A percentile compares a stretch with the other conserved stretches of the same genome.
phyloP scores from a whole-genome alignment of 2,888 invertebrate genomes.

The Dicranocentrus wangi region DNA sequence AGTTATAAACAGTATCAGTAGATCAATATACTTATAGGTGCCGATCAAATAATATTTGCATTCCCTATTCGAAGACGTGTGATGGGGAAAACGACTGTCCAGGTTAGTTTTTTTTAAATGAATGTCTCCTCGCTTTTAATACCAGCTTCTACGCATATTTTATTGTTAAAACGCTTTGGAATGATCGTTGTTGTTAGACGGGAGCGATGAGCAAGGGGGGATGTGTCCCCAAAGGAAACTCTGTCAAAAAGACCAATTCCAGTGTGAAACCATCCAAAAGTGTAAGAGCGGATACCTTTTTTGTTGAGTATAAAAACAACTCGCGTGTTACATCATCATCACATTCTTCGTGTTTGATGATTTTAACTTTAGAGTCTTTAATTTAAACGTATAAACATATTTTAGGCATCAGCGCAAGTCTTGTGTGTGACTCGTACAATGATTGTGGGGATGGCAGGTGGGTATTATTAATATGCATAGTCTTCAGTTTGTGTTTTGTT shows the following conservation, averaged over 20 bases:
- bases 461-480: no score
- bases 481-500: no score
- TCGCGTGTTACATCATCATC: no score
- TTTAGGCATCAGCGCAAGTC: slow-evolving; percentile 74
- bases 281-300: slow-evolving; percentile 20
- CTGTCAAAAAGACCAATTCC: slow-evolving; percentile 58
- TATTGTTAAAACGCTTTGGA: no score
- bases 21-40: slow-evolving; percentile 75
- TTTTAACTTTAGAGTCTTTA: background rate
- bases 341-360: background rate
- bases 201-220: slow-evolving; percentile 72
- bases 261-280: slow-evolving; percentile 50
- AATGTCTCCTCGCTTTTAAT: no score
- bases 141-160: no score
- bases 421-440: slow-evolving; percentile 63
- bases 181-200: slow-evolving; percentile 74
- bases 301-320: no score
- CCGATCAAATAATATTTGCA: slow-evolving; percentile 77
- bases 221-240: slow-evolving; percentile 64
- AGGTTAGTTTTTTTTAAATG: slow-evolving; percentile 35
- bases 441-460: slow-evolving; percentile 73
- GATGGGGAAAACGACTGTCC: slow-evolving; percentile 79
- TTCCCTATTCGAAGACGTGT: slow-evolving; percentile 78
- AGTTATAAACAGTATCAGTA: slow-evolving; percentile 59
- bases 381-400: no score